Evolutionary conservation across 2,888 invertebrate species (phyloP), one percentile per base, ranked within the genome.

Genomic region (Nemoura dubitans): DNA sequence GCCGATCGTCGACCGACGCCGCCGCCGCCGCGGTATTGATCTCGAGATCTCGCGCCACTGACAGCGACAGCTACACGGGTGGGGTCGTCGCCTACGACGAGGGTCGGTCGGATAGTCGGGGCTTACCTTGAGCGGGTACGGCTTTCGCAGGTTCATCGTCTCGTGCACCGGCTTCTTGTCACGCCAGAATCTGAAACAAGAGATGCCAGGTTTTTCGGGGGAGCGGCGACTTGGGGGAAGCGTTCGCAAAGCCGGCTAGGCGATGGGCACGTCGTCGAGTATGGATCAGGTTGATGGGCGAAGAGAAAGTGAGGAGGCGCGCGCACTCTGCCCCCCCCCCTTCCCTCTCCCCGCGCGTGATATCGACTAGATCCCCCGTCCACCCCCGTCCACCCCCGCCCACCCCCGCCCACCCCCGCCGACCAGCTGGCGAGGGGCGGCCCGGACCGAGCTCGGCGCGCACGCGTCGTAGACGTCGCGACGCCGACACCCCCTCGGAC

Each of bases 381-480:
- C 90, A 89, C 90, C 90, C 89, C 90, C 90, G 90, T 89, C 90
- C 90, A 89, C 90, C 90, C 90, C 82, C 76, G 77, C 76, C 84
- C 87, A 80, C n/a, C 88, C 76, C 85, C 25, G 36, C 83, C 81
- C 86, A 28, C 26, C 59, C 59, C 10, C 77, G 42, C 27, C 77
- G 83, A 36, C 83, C 76, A 27, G 76, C 21, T 84, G 83, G 43
- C 78, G 82, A 82, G 82, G 81, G 76, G 28, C n/a, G 76, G 81
- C 78, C 80, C 87, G 78, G 85, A 30, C 26, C 27, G 25, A 76
- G 84, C 84, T 84, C 89, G 89, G 89, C 90, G 89, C 92, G 92
- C 92, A 91, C 90, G 92, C 91, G 92, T 91, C 92, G 90, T 91
- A 92, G 92, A 92, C 91, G 90, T 91, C 91, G 88, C 90, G 90